Evolutionary conservation across 1,140 invertebrate species (phyloP).

Genomic region (Eumeta japonica): DNA sequence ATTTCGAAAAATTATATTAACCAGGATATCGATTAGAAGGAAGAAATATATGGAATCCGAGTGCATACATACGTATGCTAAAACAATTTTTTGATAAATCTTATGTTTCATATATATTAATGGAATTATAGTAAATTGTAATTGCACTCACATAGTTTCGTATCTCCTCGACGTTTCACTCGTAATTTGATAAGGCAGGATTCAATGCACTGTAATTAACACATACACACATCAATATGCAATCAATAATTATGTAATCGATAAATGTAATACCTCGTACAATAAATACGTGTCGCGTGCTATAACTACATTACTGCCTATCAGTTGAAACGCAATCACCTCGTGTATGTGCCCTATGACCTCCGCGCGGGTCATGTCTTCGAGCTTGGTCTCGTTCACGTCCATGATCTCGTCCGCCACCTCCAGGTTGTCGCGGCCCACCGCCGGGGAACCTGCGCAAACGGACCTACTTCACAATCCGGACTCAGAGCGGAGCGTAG

Average conservation of each 20-base stretch:
- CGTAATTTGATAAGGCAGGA: slow-evolving; percentile 90
- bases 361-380: slow-evolving; percentile 84
- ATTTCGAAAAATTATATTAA: too few species aligned
- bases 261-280: slow-evolving; percentile 4
- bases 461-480: too few species aligned
- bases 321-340: slow-evolving; percentile 59
- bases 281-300: not conserved
- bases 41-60: too few species aligned
- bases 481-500: too few species aligned
- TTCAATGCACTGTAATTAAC: slow-evolving; percentile 83
- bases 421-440: slow-evolving; percentile 90
- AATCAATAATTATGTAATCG: not conserved
- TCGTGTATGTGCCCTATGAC: slow-evolving; percentile 92
- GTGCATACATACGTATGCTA: too few species aligned
- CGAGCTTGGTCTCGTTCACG: slow-evolving; percentile 87
- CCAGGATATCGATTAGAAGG: too few species aligned
- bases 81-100: too few species aligned
- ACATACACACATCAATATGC: slow-evolving; percentile 6
- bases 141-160: slow-evolving; percentile 84
- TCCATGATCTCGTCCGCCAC: slow-evolving; percentile 94
- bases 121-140: too few species aligned
- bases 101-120: too few species aligned
- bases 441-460: too few species aligned
- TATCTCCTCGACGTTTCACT: slow-evolving; percentile 83
- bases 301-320: not conserved